phyloP scores from a whole-genome alignment of 2,797 vertebrate species.

The Otus scops region DNA sequence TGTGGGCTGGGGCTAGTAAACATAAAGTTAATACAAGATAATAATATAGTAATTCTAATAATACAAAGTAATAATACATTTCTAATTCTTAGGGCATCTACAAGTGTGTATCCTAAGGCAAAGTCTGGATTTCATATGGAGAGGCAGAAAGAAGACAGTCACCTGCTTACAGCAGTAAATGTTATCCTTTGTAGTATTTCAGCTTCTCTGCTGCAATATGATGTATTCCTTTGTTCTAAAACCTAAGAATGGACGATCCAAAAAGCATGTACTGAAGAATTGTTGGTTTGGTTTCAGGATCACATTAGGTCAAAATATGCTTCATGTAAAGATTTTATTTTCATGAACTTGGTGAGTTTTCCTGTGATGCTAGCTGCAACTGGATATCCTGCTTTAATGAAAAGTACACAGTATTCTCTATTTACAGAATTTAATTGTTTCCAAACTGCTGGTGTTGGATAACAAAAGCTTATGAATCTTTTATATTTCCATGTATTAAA shows the following conservation, averaged over 20 bases:
- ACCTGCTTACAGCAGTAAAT: background rate
- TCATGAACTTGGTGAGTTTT: background rate
- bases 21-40: background rate
- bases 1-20: background rate
- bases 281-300: background rate
- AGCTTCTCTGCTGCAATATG: background rate
- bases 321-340: background rate
- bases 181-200: background rate
- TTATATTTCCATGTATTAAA: conserved; percentile 31
- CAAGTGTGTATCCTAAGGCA: background rate
- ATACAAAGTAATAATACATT: background rate
- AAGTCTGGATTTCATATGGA: background rate
- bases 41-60: background rate
- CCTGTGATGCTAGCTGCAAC: background rate
- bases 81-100: background rate
- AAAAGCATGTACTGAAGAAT: background rate
- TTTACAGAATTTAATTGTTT: conserved; percentile 39
- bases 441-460: conserved; percentile 2
- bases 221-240: background rate
- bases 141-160: background rate
- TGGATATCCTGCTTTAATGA: background rate
- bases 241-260: background rate
- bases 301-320: background rate
- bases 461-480: conserved; percentile 42
- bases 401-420: background rate